These are phyloP conservation scores for Callyntrura sp. DNA, from an alignment of 2,888 invertebrate genomes.

Conservation along the genomic window DNA sequence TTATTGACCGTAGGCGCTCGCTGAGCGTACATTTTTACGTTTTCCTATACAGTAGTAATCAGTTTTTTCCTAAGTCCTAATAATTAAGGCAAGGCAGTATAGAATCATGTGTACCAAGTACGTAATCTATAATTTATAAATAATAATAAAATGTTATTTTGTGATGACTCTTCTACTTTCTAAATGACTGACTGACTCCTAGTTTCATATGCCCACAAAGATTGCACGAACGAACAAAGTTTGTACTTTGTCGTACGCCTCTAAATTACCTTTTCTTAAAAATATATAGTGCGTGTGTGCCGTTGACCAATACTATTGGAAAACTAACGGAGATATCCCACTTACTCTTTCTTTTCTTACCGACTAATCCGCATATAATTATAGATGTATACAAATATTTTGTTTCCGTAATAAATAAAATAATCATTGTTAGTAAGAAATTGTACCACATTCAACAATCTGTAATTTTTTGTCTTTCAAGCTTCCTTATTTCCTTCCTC, in stretches of 20 bases:
- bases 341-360: background rate
- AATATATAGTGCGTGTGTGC: slow-evolving; percentile 57
- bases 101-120: slow-evolving; percentile 32
- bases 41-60: slow-evolving; percentile 35
- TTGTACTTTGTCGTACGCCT: slow-evolving; percentile 2
- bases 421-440: slow-evolving; percentile 46
- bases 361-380: slow-evolving; percentile 25
- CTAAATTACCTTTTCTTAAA: slow-evolving; percentile 28
- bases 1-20: slow-evolving; percentile 2
- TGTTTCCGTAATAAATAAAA: slow-evolving; percentile 55
- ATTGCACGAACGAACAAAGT: slow-evolving; percentile 13
- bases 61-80: slow-evolving; percentile 45
- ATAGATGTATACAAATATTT: slow-evolving; percentile 28
- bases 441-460: slow-evolving; percentile 61
- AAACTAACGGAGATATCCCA: background rate
- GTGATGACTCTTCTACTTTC: slow-evolving; percentile 36
- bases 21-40: slow-evolving; percentile 35
- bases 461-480: slow-evolving; percentile 63
- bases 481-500: slow-evolving; percentile 52
- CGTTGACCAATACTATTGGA: slow-evolving; percentile 50
- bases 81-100: slow-evolving; percentile 75
- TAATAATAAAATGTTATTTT: background rate
- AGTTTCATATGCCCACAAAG: slow-evolving; percentile 15
- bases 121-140: slow-evolving; percentile 29
- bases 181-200: slow-evolving; percentile 55